Base-by-base conservation (phyloP, 2,888 invertebrate genomes). In the Pseudococcus viburni region DNA sequence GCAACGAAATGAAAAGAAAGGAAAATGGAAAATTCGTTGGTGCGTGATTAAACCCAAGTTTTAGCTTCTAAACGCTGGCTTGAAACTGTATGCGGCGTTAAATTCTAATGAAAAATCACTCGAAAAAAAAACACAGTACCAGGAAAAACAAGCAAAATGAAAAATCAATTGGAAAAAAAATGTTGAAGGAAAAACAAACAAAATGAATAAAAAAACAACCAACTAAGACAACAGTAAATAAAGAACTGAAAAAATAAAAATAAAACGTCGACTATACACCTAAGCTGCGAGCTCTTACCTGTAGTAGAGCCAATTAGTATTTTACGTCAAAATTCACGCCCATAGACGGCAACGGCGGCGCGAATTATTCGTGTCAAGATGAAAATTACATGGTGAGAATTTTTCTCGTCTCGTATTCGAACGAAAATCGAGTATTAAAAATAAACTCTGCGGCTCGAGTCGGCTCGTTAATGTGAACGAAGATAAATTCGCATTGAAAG, bases 1-100 rank as follows among this genome's bases (percentile, higher is more conserved):
- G 88, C 88, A 88, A 83, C 88, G 88, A 88, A 88, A 88, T 88
- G 77, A 88, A 88, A 88, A 88, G 88, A 88, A 88, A 88, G 88
- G 88, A 88, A 88, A 88, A 88, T 88, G 88, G 88, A 88, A 88
- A 88, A 88, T 88, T 88, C 88, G 88, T 88, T 88, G 88, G 88
- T 88, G 88, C 88, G 88, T 88, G 88, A 88, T 88, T 83, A 88
- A 88, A 88, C 88, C 88, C 80, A 51, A 48, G 88, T 83, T 88
- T 80, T 59, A 88, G 88, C 83, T 88, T 88, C 88, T 88, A 88
- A 88, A 80, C 88, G 88, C 83, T 88, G 83, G 88, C 88, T 88
- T 59, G 88, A 88, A 88, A 88, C 88, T 88, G 88, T 88, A 88
- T 88, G 83, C 88, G 88, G 88, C 88, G 88, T 88, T 88, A 88